phyloP scores from a whole-genome alignment of 1,140 invertebrate genomes.

The Colletes gigas region DNA sequence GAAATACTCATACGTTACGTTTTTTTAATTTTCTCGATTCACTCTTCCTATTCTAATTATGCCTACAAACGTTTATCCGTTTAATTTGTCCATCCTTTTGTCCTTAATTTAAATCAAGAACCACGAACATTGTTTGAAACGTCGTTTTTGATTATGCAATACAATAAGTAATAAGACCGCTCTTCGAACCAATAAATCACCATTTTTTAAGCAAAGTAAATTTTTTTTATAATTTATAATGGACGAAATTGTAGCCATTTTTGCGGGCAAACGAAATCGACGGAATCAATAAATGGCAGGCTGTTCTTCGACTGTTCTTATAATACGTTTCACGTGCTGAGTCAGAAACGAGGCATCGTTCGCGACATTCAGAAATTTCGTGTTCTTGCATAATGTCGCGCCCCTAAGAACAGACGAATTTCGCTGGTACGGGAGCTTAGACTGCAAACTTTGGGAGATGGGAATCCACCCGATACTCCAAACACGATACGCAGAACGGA shows the following conservation, averaged over 20 bases:
- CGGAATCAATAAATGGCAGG: neutral
- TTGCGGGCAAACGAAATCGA: neutral
- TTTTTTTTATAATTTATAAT: no score
- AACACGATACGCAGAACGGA: neutral
- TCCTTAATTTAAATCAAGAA: no score
- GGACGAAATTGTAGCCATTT: neutral
- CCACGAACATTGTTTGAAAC: no score
- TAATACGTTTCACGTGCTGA: constrained; percentile 12
- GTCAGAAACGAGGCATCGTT: constrained; percentile 11
- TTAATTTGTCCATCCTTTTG: no score
- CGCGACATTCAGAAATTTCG: constrained; percentile 34
- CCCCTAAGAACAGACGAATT: constrained; percentile 23
- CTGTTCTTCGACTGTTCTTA: neutral
- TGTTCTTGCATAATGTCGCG: constrained; percentile 39
- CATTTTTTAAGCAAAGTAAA: no score
- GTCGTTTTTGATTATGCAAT: no score
- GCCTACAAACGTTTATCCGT: no score
- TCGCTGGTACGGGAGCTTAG: constrained; percentile 6
- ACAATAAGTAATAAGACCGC: no score
- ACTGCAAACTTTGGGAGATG: neutral
- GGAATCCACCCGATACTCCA: neutral
- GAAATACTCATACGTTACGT: no score
- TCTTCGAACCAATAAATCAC: no score
- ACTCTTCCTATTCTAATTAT: no score
- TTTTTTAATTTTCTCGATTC: no score